These are phyloP conservation scores for Bos javanicus DNA, from an alignment of 2,113 vertebrate genomes.

Conservation along the genomic window DNA sequence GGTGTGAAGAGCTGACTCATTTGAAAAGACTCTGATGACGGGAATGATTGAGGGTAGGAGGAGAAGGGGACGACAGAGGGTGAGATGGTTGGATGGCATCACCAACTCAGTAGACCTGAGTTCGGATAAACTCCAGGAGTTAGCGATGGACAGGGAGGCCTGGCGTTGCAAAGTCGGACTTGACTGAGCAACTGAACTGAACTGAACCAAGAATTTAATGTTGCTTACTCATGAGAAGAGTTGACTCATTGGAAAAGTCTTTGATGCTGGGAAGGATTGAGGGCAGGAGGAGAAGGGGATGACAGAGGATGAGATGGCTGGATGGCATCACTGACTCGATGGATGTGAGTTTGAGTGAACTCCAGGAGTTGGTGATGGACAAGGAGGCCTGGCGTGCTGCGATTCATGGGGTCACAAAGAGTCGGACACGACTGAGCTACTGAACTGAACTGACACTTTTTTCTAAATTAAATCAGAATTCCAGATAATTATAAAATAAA, in stretches of 20 bases:
- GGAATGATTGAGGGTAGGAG: not conserved
- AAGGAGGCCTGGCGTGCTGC: rapidly evolving
- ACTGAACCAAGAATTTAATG: too few species aligned
- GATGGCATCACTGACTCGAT: not conserved
- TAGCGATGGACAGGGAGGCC: not conserved
- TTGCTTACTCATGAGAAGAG: not conserved
- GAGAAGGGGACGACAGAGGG: rapidly evolving
- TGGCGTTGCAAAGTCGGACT: too few species aligned
- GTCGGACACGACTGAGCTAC: rapidly evolving
- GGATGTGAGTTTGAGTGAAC: not conserved
- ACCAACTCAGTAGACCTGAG: not conserved
- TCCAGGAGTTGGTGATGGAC: not conserved
- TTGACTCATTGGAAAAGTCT: not conserved
- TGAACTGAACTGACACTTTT: not conserved
- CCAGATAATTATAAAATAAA: not conserved
- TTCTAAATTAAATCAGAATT: not conserved
- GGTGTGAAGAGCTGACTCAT: not conserved
- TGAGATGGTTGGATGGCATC: not conserved
- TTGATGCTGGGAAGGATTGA: not conserved
- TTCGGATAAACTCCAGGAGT: not conserved
- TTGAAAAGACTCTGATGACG: not conserved
- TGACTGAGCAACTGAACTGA: too few species aligned
- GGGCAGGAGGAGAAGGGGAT: rapidly evolving
- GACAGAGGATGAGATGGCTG: not conserved
- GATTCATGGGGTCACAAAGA: not conserved